Conservation (phyloP, 2,888 invertebrate genomes). For the Tachina lurida region DNA sequence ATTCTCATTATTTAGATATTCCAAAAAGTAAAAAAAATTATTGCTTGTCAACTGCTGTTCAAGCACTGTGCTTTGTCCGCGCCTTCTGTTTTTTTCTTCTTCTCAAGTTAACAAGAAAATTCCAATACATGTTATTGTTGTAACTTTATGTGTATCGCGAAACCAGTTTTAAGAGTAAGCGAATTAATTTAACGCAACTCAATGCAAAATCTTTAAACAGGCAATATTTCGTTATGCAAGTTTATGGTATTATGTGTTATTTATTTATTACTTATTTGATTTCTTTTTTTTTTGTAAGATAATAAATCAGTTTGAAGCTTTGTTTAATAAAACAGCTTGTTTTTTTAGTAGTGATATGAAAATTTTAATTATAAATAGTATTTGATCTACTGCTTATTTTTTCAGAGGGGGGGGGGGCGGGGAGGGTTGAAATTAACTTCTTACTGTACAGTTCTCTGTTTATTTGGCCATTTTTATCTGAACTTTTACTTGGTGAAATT, state of each 20-base stretch:
- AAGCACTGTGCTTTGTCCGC: background rate
- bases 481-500: too few relatives aligned
- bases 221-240: constrained; percentile 18
- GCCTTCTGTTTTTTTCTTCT: background rate
- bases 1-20: too few relatives aligned
- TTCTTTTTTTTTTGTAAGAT: background rate
- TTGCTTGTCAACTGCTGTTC: background rate
- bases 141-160: background rate
- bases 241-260: background rate
- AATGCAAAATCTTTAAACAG: background rate
- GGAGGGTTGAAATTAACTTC: too few relatives aligned
- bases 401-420: too few relatives aligned
- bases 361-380: too few relatives aligned
- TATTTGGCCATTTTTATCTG: too few relatives aligned
- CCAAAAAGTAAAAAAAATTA: background rate
- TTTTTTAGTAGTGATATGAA: background rate
- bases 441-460: too few relatives aligned
- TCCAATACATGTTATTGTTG: constrained; percentile 12
- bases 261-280: constrained; percentile 1
- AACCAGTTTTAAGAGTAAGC: constrained; percentile 5
- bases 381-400: too few relatives aligned
- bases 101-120: constrained; percentile 14
- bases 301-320: background rate
- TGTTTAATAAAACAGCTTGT: background rate
- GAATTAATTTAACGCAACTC: background rate